Conservation (phyloP, 2,797 vertebrate species). For the Gymnodraco acuticeps region DNA sequence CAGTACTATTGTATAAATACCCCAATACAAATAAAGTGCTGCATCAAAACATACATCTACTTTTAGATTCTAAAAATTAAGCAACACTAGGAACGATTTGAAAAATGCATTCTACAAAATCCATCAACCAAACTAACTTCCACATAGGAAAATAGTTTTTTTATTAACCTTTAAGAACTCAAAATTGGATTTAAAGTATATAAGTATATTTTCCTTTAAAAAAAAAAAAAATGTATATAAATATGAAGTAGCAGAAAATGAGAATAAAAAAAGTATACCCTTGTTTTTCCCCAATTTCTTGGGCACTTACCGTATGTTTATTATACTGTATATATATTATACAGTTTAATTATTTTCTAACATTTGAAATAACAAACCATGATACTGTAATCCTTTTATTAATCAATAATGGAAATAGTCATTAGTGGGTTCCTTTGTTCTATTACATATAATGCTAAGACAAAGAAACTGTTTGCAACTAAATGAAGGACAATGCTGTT, state of each 20-base stretch:
- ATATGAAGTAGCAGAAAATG: too few species aligned
- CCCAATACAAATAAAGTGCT: neutral
- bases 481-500: slow-evolving; percentile 57
- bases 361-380: neutral
- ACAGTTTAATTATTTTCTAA: neutral
- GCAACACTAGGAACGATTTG: neutral
- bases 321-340: too few species aligned
- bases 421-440: neutral
- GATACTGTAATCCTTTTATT: neutral
- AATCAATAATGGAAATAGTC: neutral
- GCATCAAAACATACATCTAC: neutral
- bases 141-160: neutral
- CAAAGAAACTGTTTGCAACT: slow-evolving; percentile 23
- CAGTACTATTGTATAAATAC: neutral
- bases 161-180: neutral
- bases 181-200: neutral
- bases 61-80: neutral
- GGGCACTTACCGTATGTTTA: too few species aligned
- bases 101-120: neutral
- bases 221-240: neutral
- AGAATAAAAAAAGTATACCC: too few species aligned
- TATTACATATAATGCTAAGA: neutral
- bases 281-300: too few species aligned
- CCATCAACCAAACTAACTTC: neutral
- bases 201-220: neutral